Conservation (phyloP, 2,888 invertebrate species). For the Saturnia japonica region DNA sequence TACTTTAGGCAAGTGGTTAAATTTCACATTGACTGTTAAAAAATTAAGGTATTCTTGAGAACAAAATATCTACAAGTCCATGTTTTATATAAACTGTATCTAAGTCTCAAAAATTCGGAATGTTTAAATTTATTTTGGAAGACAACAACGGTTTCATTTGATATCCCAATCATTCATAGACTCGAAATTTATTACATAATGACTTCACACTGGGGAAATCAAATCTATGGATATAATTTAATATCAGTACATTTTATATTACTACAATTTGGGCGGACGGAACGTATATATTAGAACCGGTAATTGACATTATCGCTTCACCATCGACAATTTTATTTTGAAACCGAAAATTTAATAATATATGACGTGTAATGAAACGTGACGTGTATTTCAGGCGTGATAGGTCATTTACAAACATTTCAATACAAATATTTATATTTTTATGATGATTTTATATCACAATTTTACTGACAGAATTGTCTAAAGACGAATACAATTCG, state of each 20-base stretch:
- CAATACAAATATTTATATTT: too few species aligned
- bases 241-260: neutral
- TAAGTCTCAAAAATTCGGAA: conserved; percentile 37
- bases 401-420: neutral
- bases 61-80: conserved; percentile 56
- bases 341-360: neutral
- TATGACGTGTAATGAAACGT: neutral
- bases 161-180: neutral
- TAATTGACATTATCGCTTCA: neutral
- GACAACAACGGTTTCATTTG: conserved; percentile 43
- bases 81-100: conserved; percentile 50
- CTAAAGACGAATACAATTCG: conserved; percentile 14
- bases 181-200: conserved; percentile 24
- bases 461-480: conserved; percentile 28
- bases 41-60: conserved; percentile 75
- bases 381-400: neutral
- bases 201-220: conserved; percentile 42
- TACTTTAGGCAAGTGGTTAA: conserved; percentile 56
- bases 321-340: neutral
- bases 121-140: conserved; percentile 69
- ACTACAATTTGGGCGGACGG: neutral
- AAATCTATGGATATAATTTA: conserved; percentile 2
- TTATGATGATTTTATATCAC: conserved; percentile 3
- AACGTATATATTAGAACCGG: conserved; percentile 1
- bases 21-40: conserved; percentile 72